phyloP scores from a whole-genome alignment of 2,797 vertebrate genomes.

The Betta splendens region DNA sequence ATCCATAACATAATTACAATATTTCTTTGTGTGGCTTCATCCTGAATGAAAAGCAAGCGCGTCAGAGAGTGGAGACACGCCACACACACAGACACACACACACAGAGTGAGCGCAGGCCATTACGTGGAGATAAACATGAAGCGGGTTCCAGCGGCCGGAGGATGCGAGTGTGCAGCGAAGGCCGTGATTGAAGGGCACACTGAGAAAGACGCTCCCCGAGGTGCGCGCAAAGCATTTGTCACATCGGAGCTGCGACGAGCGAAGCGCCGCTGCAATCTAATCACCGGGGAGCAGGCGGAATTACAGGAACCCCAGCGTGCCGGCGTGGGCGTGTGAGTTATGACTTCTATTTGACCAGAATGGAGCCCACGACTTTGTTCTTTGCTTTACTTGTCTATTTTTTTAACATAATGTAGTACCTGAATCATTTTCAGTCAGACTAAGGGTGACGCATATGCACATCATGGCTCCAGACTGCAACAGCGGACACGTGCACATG shows the following conservation, averaged over 20 bases:
- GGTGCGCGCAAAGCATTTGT: constrained; percentile 61
- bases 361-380: constrained; percentile 6
- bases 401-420: constrained; percentile 44
- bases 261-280: constrained; percentile 46
- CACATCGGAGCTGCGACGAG: constrained; percentile 60
- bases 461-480: constrained; percentile 29
- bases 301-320: constrained; percentile 17
- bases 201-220: constrained; percentile 52
- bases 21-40: constrained; percentile 23
- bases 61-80: constrained; percentile 12
- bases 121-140: constrained; percentile 42
- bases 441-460: constrained; percentile 25
- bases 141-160: constrained; percentile 19
- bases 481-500: constrained; percentile 16
- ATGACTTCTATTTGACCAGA: constrained; percentile 52
- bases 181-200: constrained; percentile 55
- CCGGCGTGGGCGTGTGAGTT: constrained; percentile 12
- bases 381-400: background rate
- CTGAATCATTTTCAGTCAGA: constrained; percentile 55
- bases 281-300: constrained; percentile 52
- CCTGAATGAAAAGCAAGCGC: constrained; percentile 23
- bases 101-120: constrained; percentile 40
- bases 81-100: constrained; percentile 16
- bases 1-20: constrained; percentile 17
- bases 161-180: constrained; percentile 26